phyloP scores from a whole-genome alignment of 2,113 vertebrate species.

The Chionodraco myersi region DNA sequence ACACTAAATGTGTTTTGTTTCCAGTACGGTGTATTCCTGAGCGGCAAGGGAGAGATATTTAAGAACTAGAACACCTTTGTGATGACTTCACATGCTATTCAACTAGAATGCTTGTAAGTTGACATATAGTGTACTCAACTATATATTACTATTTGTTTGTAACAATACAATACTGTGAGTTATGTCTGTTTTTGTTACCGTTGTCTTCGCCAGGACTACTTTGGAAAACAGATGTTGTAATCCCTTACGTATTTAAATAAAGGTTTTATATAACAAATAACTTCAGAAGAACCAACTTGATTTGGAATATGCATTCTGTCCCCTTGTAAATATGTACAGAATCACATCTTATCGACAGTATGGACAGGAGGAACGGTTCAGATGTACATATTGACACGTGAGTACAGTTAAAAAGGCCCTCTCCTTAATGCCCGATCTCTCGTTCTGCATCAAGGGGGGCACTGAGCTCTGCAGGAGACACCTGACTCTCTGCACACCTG shows the following conservation, averaged over 20 bases:
- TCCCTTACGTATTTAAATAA: too few relatives aligned
- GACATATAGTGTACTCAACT: too few relatives aligned
- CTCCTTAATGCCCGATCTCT: conserved; percentile 1
- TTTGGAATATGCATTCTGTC: background rate
- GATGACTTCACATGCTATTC: too few relatives aligned
- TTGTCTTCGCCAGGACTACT: too few relatives aligned
- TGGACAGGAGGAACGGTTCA: background rate
- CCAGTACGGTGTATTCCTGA: background rate
- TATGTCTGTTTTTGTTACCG: too few relatives aligned
- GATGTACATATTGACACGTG: background rate
- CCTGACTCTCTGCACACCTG: background rate
- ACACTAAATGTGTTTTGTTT: background rate
- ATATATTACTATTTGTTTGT: too few relatives aligned
- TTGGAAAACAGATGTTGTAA: too few relatives aligned
- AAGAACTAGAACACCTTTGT: too few relatives aligned
- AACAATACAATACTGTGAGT: too few relatives aligned
- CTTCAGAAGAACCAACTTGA: background rate
- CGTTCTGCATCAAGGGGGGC: background rate
- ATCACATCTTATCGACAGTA: too few relatives aligned
- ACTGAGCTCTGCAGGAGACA: conserved; percentile 7
- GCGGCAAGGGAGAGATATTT: background rate
- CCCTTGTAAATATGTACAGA: background rate
- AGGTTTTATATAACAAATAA: too few relatives aligned
- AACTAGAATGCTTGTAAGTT: too few relatives aligned
- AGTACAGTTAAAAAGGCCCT: background rate